phyloP scores from a whole-genome alignment of 2,113 vertebrate genomes.

The Pterophyllum scalare region DNA sequence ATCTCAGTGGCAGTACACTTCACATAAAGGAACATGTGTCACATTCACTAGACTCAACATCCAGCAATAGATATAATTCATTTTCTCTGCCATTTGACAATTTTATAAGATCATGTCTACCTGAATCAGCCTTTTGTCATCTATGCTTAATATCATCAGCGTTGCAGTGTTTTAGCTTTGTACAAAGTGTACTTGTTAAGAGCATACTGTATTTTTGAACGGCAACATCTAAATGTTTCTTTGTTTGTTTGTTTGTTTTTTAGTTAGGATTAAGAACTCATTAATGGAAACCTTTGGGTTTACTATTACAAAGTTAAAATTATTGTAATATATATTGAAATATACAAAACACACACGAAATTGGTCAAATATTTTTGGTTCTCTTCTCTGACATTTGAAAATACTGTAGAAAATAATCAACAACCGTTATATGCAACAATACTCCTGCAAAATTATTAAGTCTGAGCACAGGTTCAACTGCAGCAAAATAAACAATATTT shows the following conservation, averaged over 20 bases:
- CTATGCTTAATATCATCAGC: background rate
- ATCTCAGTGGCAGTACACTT: conserved; percentile 36
- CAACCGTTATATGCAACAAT: background rate
- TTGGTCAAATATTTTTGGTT: background rate
- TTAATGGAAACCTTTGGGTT: background rate
- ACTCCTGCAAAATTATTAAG: background rate
- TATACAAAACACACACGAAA: background rate
- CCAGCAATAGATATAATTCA: conserved; percentile 21
- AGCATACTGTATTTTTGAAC: background rate
- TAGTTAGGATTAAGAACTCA: background rate
- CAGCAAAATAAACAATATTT: background rate
- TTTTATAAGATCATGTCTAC: conserved; percentile 20
- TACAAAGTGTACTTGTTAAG: background rate
- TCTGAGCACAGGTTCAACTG: background rate
- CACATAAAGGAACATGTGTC: conserved; percentile 53
- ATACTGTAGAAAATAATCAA: background rate
- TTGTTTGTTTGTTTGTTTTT: background rate
- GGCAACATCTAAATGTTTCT: background rate
- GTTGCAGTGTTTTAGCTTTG: background rate
- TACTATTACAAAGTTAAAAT: background rate
- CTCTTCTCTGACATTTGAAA: background rate
- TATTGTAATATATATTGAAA: background rate
- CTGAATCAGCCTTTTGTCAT: conserved; percentile 23
- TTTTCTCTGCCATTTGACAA: conserved; percentile 34
- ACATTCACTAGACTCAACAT: conserved; percentile 41